Percentiles rank a stretch among this genome's conserved stretches.
Evolutionary conservation across 2,797 vertebrate species (phyloP).

Genomic region (Remorina albescens): DNA sequence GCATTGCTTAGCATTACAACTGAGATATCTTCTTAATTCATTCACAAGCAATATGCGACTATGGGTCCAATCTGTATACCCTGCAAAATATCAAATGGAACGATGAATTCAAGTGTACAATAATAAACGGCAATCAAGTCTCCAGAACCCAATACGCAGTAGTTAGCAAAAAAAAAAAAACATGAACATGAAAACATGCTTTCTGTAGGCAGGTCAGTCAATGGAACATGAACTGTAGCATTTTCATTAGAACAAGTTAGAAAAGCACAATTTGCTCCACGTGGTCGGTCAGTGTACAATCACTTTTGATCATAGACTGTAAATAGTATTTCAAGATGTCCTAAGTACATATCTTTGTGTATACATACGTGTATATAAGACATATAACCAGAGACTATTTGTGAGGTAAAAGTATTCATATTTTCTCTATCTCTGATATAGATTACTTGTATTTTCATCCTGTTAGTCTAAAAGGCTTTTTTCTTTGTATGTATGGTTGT

Average conservation of each 20-base stretch:
- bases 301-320: slow-evolving; percentile 82
- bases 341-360: slow-evolving; percentile 86
- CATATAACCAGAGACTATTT: slow-evolving; percentile 86
- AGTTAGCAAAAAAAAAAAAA: slow-evolving; percentile 13
- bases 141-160: slow-evolving; percentile 47
- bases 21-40: slow-evolving; percentile 65
- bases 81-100: slow-evolving; percentile 47
- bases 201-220: slow-evolving; percentile 26
- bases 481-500: not conserved
- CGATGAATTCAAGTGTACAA: slow-evolving; percentile 33
- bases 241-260: slow-evolving; percentile 77
- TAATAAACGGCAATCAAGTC: slow-evolving; percentile 62
- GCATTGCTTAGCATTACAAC: slow-evolving; percentile 45
- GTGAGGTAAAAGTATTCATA: slow-evolving; percentile 85
- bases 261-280: slow-evolving; percentile 82
- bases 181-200: slow-evolving; percentile 31
- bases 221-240: slow-evolving; percentile 67
- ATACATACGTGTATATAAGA: slow-evolving; percentile 86
- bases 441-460: slow-evolving; percentile 81
- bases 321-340: slow-evolving; percentile 86
- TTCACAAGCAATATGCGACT: slow-evolving; percentile 79
- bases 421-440: slow-evolving; percentile 85
- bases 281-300: slow-evolving; percentile 79
- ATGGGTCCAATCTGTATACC: slow-evolving; percentile 66
- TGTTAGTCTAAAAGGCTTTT: slow-evolving; percentile 67